These are phyloP conservation scores for Ictidomys tridecemlineatus DNA, from an alignment of 2,113 vertebrate species.

Conservation along the genomic window DNA sequence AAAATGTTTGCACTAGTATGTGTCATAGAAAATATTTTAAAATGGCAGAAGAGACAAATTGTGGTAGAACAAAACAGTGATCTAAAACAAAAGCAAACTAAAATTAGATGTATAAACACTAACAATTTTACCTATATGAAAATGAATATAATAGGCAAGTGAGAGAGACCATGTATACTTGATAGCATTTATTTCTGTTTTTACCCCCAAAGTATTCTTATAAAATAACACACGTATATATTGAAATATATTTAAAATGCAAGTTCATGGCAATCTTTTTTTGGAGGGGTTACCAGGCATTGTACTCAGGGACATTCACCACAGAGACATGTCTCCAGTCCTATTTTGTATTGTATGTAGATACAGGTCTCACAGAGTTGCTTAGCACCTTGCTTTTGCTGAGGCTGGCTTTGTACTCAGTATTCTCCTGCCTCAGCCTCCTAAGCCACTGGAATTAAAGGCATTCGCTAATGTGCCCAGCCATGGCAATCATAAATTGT, in stretches of 20 bases:
- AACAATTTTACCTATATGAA: background rate
- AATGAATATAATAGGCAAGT: background rate
- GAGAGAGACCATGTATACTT: background rate
- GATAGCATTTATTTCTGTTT: background rate
- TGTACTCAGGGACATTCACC: too few species aligned
- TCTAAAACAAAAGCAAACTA: constrained; percentile 1
- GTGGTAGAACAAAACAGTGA: background rate
- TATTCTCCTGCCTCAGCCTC: too few species aligned
- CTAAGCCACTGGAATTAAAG: too few species aligned
- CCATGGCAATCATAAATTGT: too few species aligned
- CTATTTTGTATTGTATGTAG: too few species aligned
- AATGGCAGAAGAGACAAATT: background rate
- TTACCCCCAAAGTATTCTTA: background rate
- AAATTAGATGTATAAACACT: background rate
- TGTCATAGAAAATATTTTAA: background rate
- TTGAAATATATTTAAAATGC: background rate
- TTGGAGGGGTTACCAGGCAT: too few species aligned
- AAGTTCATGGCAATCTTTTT: background rate
- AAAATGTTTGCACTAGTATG: background rate
- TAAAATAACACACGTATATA: background rate
- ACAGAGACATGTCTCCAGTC: too few species aligned
- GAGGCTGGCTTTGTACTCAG: too few species aligned
- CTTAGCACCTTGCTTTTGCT: too few species aligned
- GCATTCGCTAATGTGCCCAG: too few species aligned
- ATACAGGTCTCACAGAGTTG: too few species aligned